phyloP scores from a whole-genome alignment of 2,797 vertebrate species.

The Eutrigla gurnardus region DNA sequence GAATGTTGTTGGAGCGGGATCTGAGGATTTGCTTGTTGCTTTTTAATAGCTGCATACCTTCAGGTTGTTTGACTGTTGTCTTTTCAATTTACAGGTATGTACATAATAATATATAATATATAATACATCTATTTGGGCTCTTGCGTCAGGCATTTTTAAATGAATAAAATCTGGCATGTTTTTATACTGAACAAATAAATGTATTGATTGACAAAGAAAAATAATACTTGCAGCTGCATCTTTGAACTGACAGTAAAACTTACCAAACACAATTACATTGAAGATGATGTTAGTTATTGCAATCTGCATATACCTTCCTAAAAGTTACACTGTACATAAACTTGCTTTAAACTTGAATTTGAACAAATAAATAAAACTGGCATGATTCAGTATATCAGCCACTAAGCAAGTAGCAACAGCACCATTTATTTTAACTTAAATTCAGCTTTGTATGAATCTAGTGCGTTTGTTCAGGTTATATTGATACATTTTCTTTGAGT shows the following conservation, averaged over 20 bases:
- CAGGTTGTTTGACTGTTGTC: no score
- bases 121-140: no score
- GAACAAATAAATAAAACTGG: background rate
- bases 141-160: background rate
- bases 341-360: background rate
- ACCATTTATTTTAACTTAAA: no score
- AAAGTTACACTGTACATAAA: background rate
- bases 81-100: no score
- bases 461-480: no score
- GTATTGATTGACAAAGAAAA: background rate
- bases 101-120: no score
- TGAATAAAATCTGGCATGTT: background rate
- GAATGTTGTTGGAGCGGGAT: background rate
- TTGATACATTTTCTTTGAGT: no score
- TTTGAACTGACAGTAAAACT: background rate
- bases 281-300: background rate
- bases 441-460: no score
- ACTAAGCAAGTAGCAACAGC: no score
- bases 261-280: background rate
- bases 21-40: background rate
- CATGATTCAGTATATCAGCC: background rate
- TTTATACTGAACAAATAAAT: background rate
- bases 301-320: background rate
- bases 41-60: background rate
- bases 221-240: background rate